A percentile compares a stretch with the other conserved stretches of the same genome.
These are phyloP conservation scores for Stigmatopora nigra DNA, from an alignment of 2,113 vertebrate genomes.

Conservation along the genomic window DNA sequence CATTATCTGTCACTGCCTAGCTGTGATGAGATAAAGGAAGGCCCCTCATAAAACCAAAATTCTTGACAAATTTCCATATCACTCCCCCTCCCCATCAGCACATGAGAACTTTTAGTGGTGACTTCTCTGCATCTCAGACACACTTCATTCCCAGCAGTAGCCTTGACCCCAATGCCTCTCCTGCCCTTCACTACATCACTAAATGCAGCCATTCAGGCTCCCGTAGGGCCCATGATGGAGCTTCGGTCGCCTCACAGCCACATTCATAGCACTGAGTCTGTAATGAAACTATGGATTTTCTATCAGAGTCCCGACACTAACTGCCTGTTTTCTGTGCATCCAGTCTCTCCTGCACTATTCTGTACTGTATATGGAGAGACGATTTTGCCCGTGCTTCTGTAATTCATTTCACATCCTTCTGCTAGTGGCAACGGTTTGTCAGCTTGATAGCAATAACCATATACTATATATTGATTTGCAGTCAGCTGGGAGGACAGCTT, in stretches of 20 bases:
- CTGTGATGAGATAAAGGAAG: not conserved
- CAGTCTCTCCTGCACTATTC: conserved; percentile 34
- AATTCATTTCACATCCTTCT: conserved; percentile 28
- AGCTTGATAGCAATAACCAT: conserved; percentile 19
- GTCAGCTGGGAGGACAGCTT: conserved; percentile 3
- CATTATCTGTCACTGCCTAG: not conserved
- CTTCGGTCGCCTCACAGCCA: conserved; percentile 46
- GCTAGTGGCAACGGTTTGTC: conserved; percentile 10
- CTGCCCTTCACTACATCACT: conserved; percentile 56
- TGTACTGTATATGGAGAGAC: conserved; percentile 26
- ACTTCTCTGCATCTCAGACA: conserved; percentile 31
- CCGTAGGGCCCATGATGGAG: conserved; percentile 59
- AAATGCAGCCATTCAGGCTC: conserved; percentile 65
- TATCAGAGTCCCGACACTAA: conserved; percentile 59
- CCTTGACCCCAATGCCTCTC: conserved; percentile 60
- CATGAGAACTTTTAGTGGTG: conserved; percentile 44
- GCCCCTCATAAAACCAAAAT: not conserved
- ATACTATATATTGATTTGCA: conserved; percentile 3
- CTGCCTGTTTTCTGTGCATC: conserved; percentile 56
- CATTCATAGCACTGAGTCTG: conserved; percentile 60
- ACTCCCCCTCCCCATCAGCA: conserved; percentile 12
- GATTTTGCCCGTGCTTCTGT: conserved; percentile 17
- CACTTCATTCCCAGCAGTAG: conserved; percentile 51
- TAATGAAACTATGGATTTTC: conserved; percentile 75
- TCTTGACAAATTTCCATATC: not conserved